Conservation (phyloP, 2,113 vertebrate genomes). For the Numenius arquata region DNA sequence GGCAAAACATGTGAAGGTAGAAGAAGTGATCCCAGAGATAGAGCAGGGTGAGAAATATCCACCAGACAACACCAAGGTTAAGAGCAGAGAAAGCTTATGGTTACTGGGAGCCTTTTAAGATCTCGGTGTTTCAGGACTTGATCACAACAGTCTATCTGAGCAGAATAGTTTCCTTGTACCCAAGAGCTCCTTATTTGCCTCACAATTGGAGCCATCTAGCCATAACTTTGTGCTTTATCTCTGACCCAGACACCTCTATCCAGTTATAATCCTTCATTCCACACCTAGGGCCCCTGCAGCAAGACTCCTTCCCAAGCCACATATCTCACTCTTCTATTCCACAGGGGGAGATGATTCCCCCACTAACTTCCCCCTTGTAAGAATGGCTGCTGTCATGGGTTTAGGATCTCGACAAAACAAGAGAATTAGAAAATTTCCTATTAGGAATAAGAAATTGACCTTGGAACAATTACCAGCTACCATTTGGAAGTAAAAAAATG, state of each 20-base stretch:
- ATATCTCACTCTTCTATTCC: background rate
- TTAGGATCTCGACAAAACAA: background rate
- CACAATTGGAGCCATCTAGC: background rate
- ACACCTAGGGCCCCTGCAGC: background rate
- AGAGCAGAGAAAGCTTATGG: background rate
- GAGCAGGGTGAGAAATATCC: background rate
- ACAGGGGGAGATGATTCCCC: background rate
- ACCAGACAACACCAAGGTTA: background rate
- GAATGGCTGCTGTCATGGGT: background rate
- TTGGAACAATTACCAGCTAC: background rate
- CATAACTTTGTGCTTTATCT: background rate
- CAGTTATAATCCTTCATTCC: background rate
- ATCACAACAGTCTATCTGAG: background rate
- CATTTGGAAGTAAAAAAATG: background rate
- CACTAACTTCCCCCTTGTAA: accelerated
- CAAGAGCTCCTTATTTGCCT: background rate
- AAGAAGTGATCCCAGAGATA: background rate
- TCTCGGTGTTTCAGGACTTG: background rate
- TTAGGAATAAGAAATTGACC: background rate
- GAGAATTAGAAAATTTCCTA: background rate
- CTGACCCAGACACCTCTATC: background rate
- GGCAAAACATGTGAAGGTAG: background rate
- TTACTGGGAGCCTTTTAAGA: background rate
- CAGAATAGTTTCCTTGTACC: background rate
- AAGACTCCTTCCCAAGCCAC: background rate